Evolutionary conservation across 2,888 invertebrate species (phyloP), one percentile per base, ranked within the genome.

Genomic region (Callosobruchus maculatus): DNA sequence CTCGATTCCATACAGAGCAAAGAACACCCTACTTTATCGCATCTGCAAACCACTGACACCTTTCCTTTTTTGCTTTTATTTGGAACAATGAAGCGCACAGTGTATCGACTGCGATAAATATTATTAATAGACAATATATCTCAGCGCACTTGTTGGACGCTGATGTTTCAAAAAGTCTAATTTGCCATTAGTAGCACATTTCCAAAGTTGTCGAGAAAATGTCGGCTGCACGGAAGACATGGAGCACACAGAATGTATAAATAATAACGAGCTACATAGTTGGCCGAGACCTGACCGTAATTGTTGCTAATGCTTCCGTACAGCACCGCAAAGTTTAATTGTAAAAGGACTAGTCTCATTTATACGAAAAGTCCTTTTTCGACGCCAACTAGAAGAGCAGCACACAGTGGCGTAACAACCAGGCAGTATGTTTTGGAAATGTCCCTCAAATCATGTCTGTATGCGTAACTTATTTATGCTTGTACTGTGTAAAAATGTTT

Each of bases 291-390:
- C 72, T 77, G 78, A 74, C 79, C 79, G 80, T 80, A 80, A 80
- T 79, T 78, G 80, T 75, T 76, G 74, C 77, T 80, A 80, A 80
- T 80, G 80, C 77, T 80, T 79, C 78, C 78, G 78, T 78, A 78
- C 78, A 73, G 75, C 75, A 78, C 79, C 74, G 73, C 75, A 21
- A 49, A 73, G 77, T 77, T 78, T 79, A 77, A 80, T 79, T 78
- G 78, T 79, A 75, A 49, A 49, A 78, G 76, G 77, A 78, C 77
- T 74, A 76, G 76, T 76, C 78, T 75, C 77, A 78, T 80, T 77
- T 78, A 75, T 78, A 77, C 76, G 77, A 76, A 68, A 74, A 75
- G 76, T 76, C 76, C 76, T 75, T 78, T 76, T 78, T 74, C 69
- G 76, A 74, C 72, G 75, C 71, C 75, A 75, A 70, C 21, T 30